Evolutionary conservation across 2,113 vertebrate species (phyloP), one percentile per base, ranked within the genome.

Genomic region (Oryzias curvinotus): DNA sequence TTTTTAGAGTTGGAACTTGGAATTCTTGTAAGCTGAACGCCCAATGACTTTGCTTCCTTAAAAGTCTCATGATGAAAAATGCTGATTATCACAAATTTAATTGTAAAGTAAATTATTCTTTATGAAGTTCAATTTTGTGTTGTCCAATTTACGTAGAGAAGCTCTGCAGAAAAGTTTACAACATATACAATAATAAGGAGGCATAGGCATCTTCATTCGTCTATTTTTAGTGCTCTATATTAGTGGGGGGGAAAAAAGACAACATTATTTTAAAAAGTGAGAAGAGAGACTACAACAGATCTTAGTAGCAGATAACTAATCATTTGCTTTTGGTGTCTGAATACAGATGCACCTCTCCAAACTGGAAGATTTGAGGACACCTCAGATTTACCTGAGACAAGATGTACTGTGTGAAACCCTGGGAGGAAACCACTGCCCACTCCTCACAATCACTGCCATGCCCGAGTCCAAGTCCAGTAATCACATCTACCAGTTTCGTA

Each of bases 401-500:
- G 93, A 97, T 0, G 84, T 92, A 76, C 91, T 99, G 49, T 99
- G 97, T 82, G 89, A 97, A 73, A 98, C 96, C 0, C 82, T 99
- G 47, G 93, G 93, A 57, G 96, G 97, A 71, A 99, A 99, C 79
- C 84, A 78, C 81, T 99, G 97, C 84, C 97, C 96, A 0, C 84
- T 99, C 79, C 89, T 99, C 75, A 99, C 97, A 68, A 96, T 99
- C 88, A 99, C 96, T 59, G 96, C 97, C 57, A 95, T 97, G 95
- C 97, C 97, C 0, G 95, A 97, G 81, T 96, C 96, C 48, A 93
- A 88, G 85, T 93, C 94, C 79, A 93, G 89, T 45, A 95, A 98
- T 77, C 93, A 96, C 77, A 88, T 98, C 86, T 96, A 92, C 91
- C 95, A 97, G 61, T 97, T 99, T 81, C 94, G 97, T 99, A 91